Conservation (phyloP, 2,797 vertebrate species). For the Mormyrus proboscirostris region DNA sequence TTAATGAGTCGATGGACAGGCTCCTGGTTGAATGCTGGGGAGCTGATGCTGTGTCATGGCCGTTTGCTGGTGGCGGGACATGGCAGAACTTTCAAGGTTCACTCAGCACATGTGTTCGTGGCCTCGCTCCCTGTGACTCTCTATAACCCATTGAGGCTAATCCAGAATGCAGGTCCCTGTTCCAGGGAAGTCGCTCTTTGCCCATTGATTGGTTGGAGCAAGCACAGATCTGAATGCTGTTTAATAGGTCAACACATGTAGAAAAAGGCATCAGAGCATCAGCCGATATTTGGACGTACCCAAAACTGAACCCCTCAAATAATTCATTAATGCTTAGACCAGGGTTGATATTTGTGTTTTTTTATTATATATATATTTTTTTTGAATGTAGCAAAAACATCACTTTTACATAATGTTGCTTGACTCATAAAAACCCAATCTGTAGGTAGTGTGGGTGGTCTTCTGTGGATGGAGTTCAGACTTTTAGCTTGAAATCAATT, state of each 20-base stretch:
- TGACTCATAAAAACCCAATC: constrained; percentile 10
- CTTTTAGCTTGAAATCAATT: constrained; percentile 11
- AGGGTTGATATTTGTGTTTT: background rate
- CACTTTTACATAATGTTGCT: constrained; percentile 15
- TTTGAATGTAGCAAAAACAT: background rate
- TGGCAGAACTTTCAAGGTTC: background rate
- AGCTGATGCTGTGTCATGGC: background rate
- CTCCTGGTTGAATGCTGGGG: background rate
- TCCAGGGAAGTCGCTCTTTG: background rate
- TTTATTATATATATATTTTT: background rate
- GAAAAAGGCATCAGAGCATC: background rate
- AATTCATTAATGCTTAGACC: background rate
- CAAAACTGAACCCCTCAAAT: background rate
- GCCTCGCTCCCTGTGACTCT: background rate
- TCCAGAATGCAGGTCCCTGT: background rate
- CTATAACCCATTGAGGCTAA: background rate
- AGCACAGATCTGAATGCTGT: background rate
- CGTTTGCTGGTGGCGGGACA: background rate
- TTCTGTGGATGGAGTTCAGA: background rate
- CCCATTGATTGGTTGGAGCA: background rate
- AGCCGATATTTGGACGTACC: background rate
- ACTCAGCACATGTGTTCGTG: background rate
- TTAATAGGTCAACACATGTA: background rate
- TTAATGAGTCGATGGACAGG: background rate
- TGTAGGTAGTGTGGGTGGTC: constrained; percentile 17